Conservation (phyloP, 2,888 invertebrate species). For the Leucoptera coffeella region DNA sequence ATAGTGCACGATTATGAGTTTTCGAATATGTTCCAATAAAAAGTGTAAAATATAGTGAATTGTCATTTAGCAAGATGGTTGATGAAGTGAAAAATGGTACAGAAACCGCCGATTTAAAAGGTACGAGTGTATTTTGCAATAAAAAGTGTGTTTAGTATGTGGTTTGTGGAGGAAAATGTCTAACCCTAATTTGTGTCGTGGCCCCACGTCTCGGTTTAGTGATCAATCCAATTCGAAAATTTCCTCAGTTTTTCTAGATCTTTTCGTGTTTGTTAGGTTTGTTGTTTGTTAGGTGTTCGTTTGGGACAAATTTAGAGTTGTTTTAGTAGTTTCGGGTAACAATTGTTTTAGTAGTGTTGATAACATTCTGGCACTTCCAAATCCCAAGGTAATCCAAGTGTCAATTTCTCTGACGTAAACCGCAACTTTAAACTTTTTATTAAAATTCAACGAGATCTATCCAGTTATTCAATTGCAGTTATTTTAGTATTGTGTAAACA, state of each 20-base stretch:
- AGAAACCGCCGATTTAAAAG: constrained; percentile 50
- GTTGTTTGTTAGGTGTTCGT: not conserved
- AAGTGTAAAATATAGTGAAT: constrained; percentile 45
- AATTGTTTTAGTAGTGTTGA: no score
- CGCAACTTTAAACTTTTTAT: no score
- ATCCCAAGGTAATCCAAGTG: no score
- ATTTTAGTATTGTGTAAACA: no score
- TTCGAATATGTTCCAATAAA: constrained; percentile 52
- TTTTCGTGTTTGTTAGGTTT: not conserved
- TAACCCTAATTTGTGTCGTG: constrained; percentile 50
- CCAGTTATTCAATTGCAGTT: no score
- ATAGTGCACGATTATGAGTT: constrained; percentile 52
- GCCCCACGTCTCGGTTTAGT: constrained; percentile 39
- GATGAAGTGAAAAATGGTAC: constrained; percentile 49
- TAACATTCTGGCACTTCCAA: no score
- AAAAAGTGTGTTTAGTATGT: constrained; percentile 39
- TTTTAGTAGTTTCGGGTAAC: no score
- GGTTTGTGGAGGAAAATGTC: constrained; percentile 40
- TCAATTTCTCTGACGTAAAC: no score
- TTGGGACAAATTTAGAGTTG: no score
- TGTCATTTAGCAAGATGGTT: constrained; percentile 52
- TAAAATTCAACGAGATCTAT: no score
- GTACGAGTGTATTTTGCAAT: constrained; percentile 42
- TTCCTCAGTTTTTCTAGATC: constrained; percentile 28
- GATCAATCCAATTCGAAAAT: constrained; percentile 37